phyloP scores from a whole-genome alignment of 2,797 vertebrate genomes.

The Protonibea diacanthus region DNA sequence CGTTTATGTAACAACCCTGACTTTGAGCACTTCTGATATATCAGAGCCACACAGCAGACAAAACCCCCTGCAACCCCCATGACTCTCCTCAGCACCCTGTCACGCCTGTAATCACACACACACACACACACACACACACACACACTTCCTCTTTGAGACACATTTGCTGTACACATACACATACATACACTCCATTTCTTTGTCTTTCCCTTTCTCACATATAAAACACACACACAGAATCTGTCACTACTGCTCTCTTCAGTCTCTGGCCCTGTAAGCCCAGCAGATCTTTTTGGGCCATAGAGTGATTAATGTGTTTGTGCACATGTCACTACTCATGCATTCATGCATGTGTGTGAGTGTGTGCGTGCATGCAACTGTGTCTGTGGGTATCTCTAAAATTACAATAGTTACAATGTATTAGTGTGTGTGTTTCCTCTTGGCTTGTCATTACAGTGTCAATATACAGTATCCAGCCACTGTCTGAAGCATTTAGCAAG shows the following conservation, averaged over 20 bases:
- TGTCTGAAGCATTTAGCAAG: background rate
- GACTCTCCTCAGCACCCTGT: conserved; percentile 58
- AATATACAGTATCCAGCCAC: background rate
- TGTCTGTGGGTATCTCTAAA: conserved; percentile 25
- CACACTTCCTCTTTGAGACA: conserved; percentile 1
- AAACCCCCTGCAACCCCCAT: conserved; percentile 58
- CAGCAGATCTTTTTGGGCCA: conserved; percentile 74
- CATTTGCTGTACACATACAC: conserved; percentile 6
- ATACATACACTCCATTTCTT: conserved; percentile 1
- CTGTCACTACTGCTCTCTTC: conserved; percentile 75
- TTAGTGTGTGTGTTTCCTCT: background rate
- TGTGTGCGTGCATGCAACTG: background rate
- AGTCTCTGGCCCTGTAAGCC: conserved; percentile 67
- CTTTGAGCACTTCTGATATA: conserved; percentile 63
- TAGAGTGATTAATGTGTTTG: conserved; percentile 71
- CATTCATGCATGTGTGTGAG: conserved; percentile 33
- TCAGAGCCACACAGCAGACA: conserved; percentile 54
- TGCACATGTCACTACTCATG: conserved; percentile 72
- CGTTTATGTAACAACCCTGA: conserved; percentile 57
- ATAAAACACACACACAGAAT: conserved; percentile 31
- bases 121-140: conserved; percentile 12
- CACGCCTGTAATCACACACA: conserved; percentile 32
- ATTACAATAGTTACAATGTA: background rate
- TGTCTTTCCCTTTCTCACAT: background rate
- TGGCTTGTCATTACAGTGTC: background rate